Evolutionary conservation across 2,888 invertebrate genomes (phyloP).

Genomic region (Onchidella celtica): DNA sequence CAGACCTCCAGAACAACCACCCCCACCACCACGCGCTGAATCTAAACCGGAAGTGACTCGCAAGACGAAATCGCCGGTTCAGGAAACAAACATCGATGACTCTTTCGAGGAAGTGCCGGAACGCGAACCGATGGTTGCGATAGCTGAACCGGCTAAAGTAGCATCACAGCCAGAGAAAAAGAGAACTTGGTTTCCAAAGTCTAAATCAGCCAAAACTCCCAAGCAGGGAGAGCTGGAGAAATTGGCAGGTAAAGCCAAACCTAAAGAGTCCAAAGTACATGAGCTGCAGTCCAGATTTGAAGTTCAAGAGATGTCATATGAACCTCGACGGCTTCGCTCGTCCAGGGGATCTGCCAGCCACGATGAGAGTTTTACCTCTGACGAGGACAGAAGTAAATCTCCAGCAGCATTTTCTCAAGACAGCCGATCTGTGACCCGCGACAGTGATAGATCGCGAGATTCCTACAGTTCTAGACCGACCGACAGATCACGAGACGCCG

Average conservation of each 20-base stretch:
- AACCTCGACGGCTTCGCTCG: constrained; percentile 41
- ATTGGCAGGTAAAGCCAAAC: not conserved
- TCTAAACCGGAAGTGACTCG: not conserved
- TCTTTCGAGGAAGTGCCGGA: constrained; percentile 4
- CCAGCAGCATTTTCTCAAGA: not conserved
- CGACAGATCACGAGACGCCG: constrained; percentile 13
- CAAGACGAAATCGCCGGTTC: not conserved
- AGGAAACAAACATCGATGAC: constrained; percentile 46
- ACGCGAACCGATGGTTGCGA: not conserved
- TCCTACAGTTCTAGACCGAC: constrained; percentile 5
- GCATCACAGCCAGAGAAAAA: constrained; percentile 38
- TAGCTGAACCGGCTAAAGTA: not conserved
- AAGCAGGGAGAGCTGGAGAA: constrained; percentile 21
- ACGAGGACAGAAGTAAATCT: constrained; percentile 1
- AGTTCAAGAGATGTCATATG: constrained; percentile 34
- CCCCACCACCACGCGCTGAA: not conserved
- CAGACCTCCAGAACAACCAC: not conserved
- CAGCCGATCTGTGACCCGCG: not conserved
- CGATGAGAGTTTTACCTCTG: constrained; percentile 28
- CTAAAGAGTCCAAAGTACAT: not conserved
- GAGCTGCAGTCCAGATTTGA: constrained; percentile 36
- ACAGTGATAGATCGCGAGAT: constrained; percentile 30
- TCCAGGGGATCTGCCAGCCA: constrained; percentile 1
- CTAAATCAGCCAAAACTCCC: constrained; percentile 1
- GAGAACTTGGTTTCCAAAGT: constrained; percentile 44